Evolutionary conservation across 2,888 invertebrate genomes (phyloP), one percentile per base, ranked within the genome.

Genomic region (Morinoia aosen): DNA sequence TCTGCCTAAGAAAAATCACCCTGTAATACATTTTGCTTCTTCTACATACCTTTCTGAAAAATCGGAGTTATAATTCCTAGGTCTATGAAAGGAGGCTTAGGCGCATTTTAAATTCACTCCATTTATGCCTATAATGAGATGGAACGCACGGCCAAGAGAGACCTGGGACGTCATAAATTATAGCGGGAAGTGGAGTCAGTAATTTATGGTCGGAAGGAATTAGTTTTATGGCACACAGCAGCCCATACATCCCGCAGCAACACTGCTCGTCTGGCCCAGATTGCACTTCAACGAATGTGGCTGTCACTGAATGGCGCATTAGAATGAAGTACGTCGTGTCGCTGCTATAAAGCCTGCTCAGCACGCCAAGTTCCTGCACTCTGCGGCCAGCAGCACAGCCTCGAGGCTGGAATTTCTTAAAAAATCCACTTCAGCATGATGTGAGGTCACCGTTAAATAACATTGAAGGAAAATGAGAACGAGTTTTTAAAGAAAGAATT

Each of bases 281-380:
- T 76, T 76, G 76, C 76, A 76, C 76, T 76, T 76, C 25, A 76
- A 76, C 76, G 76, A 76, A 76, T 76, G 76, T 76, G 76, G 76
- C 76, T 76, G 76, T 76, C 76, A 25, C 76, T 76, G 76, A 76
- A 33, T 76, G 25, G 33, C 25, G 25, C 76, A 76, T 76, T 76
- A 76, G 76, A 33, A 76, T 76, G 76, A 76, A 33, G 25, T 76
- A 76, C 76, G 76, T 76, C 25, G 76, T 33, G 76, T 76, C 19
- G 10, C 76, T 25, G 76, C 76, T 76, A 2, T 76, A 76, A 76
- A 76, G 33, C 19, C 33, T 76, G 33, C 76, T 33, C 25, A 76
- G 76, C 76, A 8, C 33, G 25, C 76, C 8, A 33, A 8, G 25
- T 25, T 33, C 25, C 76, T 76, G 16, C 19, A 33, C 76, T 76